A percentile compares a stretch with the other conserved stretches of the same genome.
Evolutionary conservation across 2,797 vertebrate species (phyloP).

Genomic region (Botia almorhae): DNA sequence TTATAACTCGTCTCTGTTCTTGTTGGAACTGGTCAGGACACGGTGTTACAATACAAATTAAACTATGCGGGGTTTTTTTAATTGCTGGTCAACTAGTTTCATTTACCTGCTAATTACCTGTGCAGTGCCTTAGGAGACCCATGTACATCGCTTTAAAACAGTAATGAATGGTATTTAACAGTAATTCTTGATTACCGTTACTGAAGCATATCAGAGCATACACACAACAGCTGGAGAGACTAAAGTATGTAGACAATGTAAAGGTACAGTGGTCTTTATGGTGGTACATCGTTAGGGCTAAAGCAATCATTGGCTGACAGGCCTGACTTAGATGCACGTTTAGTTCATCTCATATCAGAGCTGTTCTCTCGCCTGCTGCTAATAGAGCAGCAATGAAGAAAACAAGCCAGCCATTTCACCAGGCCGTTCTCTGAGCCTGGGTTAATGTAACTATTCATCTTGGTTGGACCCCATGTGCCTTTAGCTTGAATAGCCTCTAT

Average conservation of each 20-base stretch:
- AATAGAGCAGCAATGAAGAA: slow-evolving; percentile 54
- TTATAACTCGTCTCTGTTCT: too few relatives aligned
- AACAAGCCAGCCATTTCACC: slow-evolving; percentile 50
- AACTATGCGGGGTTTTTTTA: not conserved
- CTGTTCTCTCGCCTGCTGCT: slow-evolving; percentile 34
- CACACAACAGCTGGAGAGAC: not conserved
- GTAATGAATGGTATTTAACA: not conserved
- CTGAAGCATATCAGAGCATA: not conserved
- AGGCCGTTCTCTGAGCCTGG: slow-evolving; percentile 45
- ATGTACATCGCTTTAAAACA: not conserved
- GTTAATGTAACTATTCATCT: slow-evolving; percentile 66
- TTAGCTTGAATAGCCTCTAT: slow-evolving; percentile 58
- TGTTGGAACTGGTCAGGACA: too few relatives aligned
- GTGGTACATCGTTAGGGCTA: slow-evolving; percentile 24
- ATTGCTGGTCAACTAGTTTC: not conserved
- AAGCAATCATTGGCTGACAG: slow-evolving; percentile 35
- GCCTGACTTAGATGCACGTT: slow-evolving; percentile 56
- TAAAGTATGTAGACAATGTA: slow-evolving; percentile 13
- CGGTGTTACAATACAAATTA: too few relatives aligned
- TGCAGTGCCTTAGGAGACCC: too few relatives aligned
- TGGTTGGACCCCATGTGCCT: slow-evolving; percentile 44
- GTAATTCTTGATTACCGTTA: not conserved
- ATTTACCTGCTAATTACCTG: not conserved
- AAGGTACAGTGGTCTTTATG: slow-evolving; percentile 30
- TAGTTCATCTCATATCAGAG: slow-evolving; percentile 47